Conservation (phyloP, 2,797 vertebrate genomes). For the Sebastes kiyomatsui region DNA sequence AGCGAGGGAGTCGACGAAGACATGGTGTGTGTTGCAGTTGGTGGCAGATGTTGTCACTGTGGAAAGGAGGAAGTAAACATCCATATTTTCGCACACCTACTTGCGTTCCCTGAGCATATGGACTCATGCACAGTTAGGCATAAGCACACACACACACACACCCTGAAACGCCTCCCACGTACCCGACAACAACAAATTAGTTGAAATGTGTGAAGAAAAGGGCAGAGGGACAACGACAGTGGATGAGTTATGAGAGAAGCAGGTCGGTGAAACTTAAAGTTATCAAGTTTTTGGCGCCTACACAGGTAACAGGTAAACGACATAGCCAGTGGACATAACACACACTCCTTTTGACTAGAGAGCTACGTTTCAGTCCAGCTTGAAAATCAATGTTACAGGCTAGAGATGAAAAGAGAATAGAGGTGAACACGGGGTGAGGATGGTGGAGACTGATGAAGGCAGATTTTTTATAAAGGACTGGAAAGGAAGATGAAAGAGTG, state of each 20-base stretch:
- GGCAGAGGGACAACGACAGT: constrained; percentile 6
- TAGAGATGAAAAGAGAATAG: constrained; percentile 45
- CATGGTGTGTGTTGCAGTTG: constrained; percentile 29
- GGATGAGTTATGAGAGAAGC: constrained; percentile 12
- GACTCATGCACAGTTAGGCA: constrained; percentile 19
- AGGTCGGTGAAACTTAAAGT: constrained; percentile 16
- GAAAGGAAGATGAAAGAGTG: constrained; percentile 42
- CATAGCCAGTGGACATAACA: constrained; percentile 26
- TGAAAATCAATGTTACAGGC: constrained; percentile 30
- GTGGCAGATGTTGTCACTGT: constrained; percentile 66
- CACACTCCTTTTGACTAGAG: constrained; percentile 30
- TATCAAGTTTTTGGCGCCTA: not conserved
- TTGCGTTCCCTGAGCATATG: constrained; percentile 33
- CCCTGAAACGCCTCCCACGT: not conserved
- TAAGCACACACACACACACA: not conserved
- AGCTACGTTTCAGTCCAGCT: constrained; percentile 13
- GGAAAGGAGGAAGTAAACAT: constrained; percentile 49
- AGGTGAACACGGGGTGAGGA: constrained; percentile 39
- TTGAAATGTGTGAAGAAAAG: constrained; percentile 11
- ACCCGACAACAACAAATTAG: constrained; percentile 16
- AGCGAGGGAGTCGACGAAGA: constrained; percentile 7
- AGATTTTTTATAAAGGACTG: constrained; percentile 37
- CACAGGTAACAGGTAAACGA: constrained; percentile 25
- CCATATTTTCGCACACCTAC: constrained; percentile 21
- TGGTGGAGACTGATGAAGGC: constrained; percentile 48